phyloP scores from a whole-genome alignment of 2,888 invertebrate species.

The Stegophylla sp. region DNA sequence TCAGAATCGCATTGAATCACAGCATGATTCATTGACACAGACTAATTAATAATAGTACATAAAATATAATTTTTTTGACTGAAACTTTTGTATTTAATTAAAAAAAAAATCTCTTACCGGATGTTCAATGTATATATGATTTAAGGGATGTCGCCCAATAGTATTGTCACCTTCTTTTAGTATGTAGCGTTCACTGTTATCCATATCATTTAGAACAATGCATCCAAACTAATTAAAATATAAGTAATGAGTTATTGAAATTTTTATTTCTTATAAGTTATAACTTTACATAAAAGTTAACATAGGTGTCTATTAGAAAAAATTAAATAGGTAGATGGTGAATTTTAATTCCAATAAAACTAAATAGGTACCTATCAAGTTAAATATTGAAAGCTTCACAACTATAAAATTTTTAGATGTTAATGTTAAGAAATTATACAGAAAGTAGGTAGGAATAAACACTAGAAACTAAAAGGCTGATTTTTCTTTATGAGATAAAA shows the following conservation, averaged over 20 bases:
- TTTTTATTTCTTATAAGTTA: background rate
- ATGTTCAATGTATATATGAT: constrained; percentile 47
- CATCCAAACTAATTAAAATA: constrained; percentile 37
- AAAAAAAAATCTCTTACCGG: constrained; percentile 27
- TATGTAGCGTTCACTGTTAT: background rate
- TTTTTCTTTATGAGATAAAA: too few relatives aligned
- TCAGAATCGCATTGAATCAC: constrained; percentile 55
- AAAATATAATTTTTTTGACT: too few relatives aligned
- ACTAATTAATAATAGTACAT: too few relatives aligned
- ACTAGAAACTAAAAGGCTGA: too few relatives aligned
- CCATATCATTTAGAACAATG: constrained; percentile 16
- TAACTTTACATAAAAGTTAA: background rate
- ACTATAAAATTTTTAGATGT: too few relatives aligned
- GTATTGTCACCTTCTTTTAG: constrained; percentile 52
- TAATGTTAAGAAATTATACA: too few relatives aligned
- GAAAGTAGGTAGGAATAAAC: too few relatives aligned
- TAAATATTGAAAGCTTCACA: background rate
- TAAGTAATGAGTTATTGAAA: background rate
- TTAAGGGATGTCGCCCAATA: constrained; percentile 47
- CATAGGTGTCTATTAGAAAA: background rate
- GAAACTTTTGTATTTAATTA: too few relatives aligned
- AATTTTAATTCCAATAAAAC: background rate
- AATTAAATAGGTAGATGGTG: background rate
- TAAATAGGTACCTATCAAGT: background rate
- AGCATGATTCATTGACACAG: constrained; percentile 48